Evolutionary conservation across 2,888 invertebrate genomes (phyloP).

Genomic region (Dryococelus australis): DNA sequence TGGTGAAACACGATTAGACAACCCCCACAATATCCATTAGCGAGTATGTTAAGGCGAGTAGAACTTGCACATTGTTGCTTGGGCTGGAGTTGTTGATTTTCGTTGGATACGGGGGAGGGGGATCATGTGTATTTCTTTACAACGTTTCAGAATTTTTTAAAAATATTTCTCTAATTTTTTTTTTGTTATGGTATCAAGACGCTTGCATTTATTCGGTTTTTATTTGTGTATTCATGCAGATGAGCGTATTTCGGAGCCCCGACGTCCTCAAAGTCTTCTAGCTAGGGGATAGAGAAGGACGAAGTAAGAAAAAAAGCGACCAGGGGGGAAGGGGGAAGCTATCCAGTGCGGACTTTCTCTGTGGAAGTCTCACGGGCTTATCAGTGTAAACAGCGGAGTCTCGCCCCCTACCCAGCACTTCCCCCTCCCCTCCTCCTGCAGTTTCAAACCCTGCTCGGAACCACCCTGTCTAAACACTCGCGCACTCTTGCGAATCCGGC

Average conservation of each 20-base stretch:
- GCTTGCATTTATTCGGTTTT: not conserved
- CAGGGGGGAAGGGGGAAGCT: not conserved
- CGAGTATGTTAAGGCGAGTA: no score
- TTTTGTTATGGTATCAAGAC: no score
- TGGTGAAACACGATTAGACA: no score
- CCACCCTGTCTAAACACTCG: not conserved
- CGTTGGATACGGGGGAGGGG: no score
- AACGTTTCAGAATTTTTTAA: no score
- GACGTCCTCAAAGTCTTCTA: not conserved
- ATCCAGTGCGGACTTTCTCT: not conserved
- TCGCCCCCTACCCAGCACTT: not conserved
- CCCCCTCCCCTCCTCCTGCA: not conserved
- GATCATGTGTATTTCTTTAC: no score
- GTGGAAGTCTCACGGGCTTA: not conserved
- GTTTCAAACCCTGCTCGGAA: not conserved
- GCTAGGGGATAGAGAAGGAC: not conserved
- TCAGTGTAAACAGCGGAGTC: not conserved
- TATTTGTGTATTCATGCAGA: not conserved
- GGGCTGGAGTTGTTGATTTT: no score
- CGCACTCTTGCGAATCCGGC: not conserved
- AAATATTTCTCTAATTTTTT: no score
- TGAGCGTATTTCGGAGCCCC: not conserved
- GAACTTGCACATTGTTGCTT: no score
- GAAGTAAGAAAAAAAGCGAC: not conserved
- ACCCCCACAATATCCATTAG: no score